Conservation (phyloP, 2,797 vertebrate genomes). For the Chromobotia macracanthus region DNA sequence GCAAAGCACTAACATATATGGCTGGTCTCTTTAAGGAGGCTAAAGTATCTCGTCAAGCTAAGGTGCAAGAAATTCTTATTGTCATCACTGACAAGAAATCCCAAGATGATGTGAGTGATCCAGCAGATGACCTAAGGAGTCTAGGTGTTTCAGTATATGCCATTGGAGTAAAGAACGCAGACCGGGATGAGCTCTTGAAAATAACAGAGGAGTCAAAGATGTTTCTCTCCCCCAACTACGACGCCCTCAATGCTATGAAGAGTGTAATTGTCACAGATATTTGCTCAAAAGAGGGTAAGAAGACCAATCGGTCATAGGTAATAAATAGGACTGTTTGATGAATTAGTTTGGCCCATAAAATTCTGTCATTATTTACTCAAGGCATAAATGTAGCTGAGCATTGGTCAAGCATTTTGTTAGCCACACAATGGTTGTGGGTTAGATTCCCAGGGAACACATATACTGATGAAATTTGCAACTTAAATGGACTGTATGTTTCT, state of each 20-base stretch:
- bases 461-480: too few species aligned
- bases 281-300: constrained; percentile 81
- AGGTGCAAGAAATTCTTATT: constrained; percentile 77
- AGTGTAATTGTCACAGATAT: constrained; percentile 80
- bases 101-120: constrained; percentile 70
- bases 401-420: too few species aligned
- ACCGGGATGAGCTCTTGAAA: constrained; percentile 67
- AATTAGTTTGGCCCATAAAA: not conserved
- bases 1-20: constrained; percentile 78
- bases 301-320: constrained; percentile 20
- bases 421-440: too few species aligned
- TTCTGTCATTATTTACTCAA: not conserved
- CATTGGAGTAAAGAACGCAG: constrained; percentile 79
- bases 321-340: not conserved
- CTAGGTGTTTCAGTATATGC: constrained; percentile 75
- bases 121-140: constrained; percentile 70
- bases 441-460: too few species aligned
- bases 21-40: constrained; percentile 68
- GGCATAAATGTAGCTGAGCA: too few species aligned
- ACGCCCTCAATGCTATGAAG: constrained; percentile 79
- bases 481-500: too few species aligned
- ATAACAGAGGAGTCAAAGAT: constrained; percentile 72
- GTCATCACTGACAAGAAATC: constrained; percentile 84
- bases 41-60: constrained; percentile 53
- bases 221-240: constrained; percentile 82